phyloP scores from a whole-genome alignment of 2,888 invertebrate species.

The Philereme vetulata region DNA sequence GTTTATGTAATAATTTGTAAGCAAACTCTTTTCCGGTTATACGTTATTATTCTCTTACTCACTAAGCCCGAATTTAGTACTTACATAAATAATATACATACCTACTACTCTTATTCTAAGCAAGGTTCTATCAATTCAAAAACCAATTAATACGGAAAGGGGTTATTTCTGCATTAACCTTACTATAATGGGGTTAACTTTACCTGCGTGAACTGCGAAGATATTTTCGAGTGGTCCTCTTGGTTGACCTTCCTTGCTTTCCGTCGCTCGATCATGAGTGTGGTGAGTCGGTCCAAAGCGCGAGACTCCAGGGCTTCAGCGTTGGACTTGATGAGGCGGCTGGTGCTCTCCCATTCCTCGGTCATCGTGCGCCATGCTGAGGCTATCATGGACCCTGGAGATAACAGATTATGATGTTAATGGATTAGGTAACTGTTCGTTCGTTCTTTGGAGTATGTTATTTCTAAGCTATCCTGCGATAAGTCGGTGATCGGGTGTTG shows the following conservation, averaged over 20 bases:
- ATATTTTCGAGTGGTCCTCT: constrained; percentile 94
- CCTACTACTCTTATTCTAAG: too few species aligned
- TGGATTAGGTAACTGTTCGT: not conserved
- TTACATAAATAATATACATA: too few species aligned
- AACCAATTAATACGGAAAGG: too few species aligned
- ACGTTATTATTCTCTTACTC: too few species aligned
- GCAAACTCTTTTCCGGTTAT: too few species aligned
- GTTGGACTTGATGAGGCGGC: constrained; percentile 91
- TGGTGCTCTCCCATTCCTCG: constrained; percentile 94
- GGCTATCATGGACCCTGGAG: constrained; percentile 85
- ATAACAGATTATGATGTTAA: constrained; percentile 1
- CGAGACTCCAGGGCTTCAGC: constrained; percentile 93
- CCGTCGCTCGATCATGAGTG: constrained; percentile 93
- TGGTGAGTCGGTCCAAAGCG: constrained; percentile 91
- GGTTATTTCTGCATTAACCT: not conserved
- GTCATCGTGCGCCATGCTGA: constrained; percentile 93
- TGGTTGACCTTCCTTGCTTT: constrained; percentile 93
- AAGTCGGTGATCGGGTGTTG: too few species aligned
- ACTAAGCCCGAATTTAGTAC: too few species aligned
- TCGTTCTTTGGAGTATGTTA: too few species aligned
- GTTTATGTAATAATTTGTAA: too few species aligned
- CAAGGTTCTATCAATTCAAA: too few species aligned
- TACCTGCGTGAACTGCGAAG: constrained; percentile 90
- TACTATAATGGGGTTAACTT: too few species aligned
- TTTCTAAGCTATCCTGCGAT: too few species aligned